Conservation (phyloP, 2,888 invertebrate species). For the Capitulum mitella region DNA sequence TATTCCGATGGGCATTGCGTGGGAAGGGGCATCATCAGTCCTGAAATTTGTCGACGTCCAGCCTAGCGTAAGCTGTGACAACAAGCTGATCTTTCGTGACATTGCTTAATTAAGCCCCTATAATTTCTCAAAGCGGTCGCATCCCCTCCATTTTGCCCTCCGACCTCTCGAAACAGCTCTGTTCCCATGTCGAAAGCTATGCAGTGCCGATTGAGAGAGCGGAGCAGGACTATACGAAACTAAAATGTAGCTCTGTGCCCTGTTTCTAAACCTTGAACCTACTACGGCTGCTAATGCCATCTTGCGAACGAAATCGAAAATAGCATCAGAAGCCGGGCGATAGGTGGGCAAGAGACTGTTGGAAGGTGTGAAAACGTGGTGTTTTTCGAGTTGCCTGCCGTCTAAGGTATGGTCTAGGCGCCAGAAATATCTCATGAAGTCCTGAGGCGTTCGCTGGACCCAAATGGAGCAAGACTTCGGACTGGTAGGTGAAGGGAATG, state of each 20-base stretch:
- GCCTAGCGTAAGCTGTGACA: too few species aligned
- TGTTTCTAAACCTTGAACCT: constrained; percentile 14
- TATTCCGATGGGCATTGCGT: too few species aligned
- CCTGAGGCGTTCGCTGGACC: background rate
- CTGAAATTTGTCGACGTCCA: too few species aligned
- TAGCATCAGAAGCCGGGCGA: constrained; percentile 22
- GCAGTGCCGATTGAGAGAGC: too few species aligned
- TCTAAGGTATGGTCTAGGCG: background rate
- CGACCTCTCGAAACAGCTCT: too few species aligned
- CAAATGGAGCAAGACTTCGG: constrained; percentile 18
- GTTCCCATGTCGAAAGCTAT: too few species aligned
- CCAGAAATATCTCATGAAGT: background rate
- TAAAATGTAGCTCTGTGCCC: background rate
- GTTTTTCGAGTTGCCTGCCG: background rate
- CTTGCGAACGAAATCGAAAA: constrained; percentile 24
- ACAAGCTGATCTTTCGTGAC: too few species aligned
- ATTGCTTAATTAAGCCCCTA: too few species aligned
- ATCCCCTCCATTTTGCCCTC: too few species aligned
- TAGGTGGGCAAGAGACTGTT: background rate
- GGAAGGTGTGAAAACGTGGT: background rate
- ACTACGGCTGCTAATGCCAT: constrained; percentile 5
- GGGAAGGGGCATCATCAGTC: too few species aligned
- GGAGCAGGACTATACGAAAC: too few species aligned
- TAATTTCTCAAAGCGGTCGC: too few species aligned
- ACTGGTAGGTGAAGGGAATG: constrained; percentile 1